phyloP scores from a whole-genome alignment of 2,888 invertebrate species.

The Ferdinandea cuprea region DNA sequence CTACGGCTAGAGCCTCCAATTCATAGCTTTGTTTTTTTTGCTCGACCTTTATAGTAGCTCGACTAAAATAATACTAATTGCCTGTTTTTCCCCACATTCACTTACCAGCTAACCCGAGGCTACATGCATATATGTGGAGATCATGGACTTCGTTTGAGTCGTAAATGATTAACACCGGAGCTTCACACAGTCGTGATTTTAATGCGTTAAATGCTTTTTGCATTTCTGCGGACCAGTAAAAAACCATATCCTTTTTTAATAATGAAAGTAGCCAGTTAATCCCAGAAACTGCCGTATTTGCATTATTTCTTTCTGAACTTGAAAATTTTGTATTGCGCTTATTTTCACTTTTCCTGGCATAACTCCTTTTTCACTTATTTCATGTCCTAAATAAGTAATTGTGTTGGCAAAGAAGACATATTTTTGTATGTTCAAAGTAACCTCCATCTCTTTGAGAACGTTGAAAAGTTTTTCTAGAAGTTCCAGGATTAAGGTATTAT shows the following conservation, averaged over 20 bases:
- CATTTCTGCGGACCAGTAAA: conserved; percentile 15
- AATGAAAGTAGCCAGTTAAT: not conserved
- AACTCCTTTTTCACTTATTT: not conserved
- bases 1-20: conserved; percentile 66
- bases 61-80: conserved; percentile 39
- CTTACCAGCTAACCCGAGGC: conserved; percentile 36
- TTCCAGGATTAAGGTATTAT: not conserved
- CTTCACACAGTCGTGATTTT: no score
- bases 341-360: not conserved
- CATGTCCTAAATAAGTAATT: no score
- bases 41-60: no score
- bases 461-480: not conserved
- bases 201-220: no score
- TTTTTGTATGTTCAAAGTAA: not conserved
- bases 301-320: no score
- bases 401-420: not conserved
- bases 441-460: not conserved
- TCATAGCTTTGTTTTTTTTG: conserved; percentile 32
- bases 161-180: conserved; percentile 7
- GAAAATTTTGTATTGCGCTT: not conserved
- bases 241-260: not conserved
- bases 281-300: not conserved
- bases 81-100: not conserved
- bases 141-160: conserved; percentile 9
- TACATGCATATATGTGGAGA: conserved; percentile 24